Percentiles rank a stretch among this genome's conserved stretches.
These are phyloP conservation scores for Polyommatus iphigenia DNA, from an alignment of 2,888 invertebrate species.

Conservation along the genomic window DNA sequence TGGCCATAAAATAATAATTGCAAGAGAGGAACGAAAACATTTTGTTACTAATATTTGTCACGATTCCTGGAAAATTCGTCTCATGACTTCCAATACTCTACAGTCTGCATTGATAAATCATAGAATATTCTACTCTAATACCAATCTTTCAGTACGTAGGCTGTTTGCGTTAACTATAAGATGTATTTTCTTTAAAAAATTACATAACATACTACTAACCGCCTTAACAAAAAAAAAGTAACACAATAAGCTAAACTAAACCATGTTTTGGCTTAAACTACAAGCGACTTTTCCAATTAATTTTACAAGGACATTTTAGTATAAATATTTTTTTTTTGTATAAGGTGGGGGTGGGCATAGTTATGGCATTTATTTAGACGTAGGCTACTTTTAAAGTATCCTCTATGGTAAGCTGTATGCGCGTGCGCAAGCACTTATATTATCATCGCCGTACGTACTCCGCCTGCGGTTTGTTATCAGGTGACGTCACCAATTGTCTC, in stretches of 20 bases:
- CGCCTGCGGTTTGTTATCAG: constrained; percentile 62
- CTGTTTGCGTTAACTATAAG: background rate
- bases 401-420: background rate
- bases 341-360: too few species aligned
- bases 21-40: background rate
- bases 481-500: constrained; percentile 78
- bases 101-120: background rate
- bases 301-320: too few species aligned
- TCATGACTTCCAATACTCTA: background rate
- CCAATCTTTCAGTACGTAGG: background rate
- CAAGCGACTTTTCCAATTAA: too few species aligned
- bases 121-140: background rate
- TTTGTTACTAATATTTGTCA: background rate
- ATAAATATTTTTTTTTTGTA: too few species aligned
- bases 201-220: too few species aligned
- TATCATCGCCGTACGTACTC: constrained; percentile 43
- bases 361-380: background rate
- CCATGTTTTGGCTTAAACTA: too few species aligned
- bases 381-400: background rate
- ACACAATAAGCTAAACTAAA: too few species aligned
- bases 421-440: background rate
- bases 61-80: background rate
- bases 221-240: too few species aligned
- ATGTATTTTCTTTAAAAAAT: background rate
- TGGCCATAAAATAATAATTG: background rate